Evolutionary conservation across 2,888 invertebrate species (phyloP), one percentile per base, ranked within the genome.

Genomic region (Apotomis capreana): DNA sequence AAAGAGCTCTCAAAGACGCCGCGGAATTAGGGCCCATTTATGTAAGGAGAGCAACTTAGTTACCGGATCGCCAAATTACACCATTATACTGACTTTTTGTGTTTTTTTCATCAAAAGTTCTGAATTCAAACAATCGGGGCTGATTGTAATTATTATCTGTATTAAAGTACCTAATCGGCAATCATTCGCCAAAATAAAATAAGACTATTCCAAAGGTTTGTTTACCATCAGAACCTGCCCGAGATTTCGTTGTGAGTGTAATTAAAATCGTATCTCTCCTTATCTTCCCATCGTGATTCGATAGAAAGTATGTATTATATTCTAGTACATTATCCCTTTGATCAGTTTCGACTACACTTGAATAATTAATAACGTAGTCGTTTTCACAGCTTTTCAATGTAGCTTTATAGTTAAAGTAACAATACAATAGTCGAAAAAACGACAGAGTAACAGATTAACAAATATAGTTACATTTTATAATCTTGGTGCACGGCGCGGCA

Each of bases 41-140:
- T 76, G 79, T 79, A 85, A 83, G 85, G 80, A 83, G 84, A 82
- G 78, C 83, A 79, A 71, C 73, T 65, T 52, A 68, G 59, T 59
- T 58, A 46, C 51, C 46, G 57, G 44, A 52, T 64, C 55, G 54
- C 44, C 57, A 68, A 72, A 72, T 72, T 72, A 68, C 72, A 37
- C 52, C 65, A 63, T 72, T 68, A 67, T 44, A 67, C 67, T 36
- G 12, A 36, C 46, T 65, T 58, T 13, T 58, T 58, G 5, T 49
- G 1, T 63, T 37, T 10, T 62, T 52, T 52, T 51, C 51, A 49
- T 36, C 36, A 67, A 57, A 49, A 37, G 46, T 10, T 67, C 40
- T 64, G 46, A 46, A 65, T 46, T 26, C 26, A 65, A 55, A 64
- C 54, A 44, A 64, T 55, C 54, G 15, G 15, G 54, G 44, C 55